Evolutionary conservation across 2,797 vertebrate genomes (phyloP).

Genomic region (Parauchenoglanis punctatus): DNA sequence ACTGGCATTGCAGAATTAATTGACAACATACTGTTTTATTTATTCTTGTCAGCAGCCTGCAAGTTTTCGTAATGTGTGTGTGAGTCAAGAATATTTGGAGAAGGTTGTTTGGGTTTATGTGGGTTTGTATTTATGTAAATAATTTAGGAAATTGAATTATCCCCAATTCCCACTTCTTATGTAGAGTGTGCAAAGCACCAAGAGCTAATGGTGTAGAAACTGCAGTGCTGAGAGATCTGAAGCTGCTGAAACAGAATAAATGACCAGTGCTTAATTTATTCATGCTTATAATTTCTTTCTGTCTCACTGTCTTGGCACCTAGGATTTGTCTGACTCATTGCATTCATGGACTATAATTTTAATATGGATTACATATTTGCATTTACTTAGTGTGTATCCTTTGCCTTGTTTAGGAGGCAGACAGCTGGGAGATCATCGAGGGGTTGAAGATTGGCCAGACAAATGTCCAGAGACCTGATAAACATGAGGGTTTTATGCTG

Average conservation of each 20-base stretch:
- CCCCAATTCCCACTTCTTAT: neutral
- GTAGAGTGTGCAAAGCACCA: neutral
- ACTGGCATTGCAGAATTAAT: neutral
- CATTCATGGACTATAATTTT: neutral
- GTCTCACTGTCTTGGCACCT: neutral
- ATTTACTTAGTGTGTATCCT: slow-evolving; percentile 29
- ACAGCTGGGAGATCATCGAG: slow-evolving; percentile 99
- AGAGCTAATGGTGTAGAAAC: slow-evolving; percentile 7
- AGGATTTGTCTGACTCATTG: neutral
- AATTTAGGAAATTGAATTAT: neutral
- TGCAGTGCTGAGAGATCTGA: neutral
- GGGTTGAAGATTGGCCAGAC: slow-evolving; percentile 97
- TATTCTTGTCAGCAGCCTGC: neutral
- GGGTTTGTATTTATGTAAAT: neutral
- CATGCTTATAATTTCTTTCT: neutral
- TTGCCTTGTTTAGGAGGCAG: slow-evolving; percentile 82
- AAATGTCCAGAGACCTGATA: slow-evolving; percentile 94
- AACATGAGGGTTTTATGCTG: slow-evolving; percentile 98
- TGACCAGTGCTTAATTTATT: slow-evolving; percentile 26
- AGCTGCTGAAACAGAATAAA: slow-evolving; percentile 16
- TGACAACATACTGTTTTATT: neutral
- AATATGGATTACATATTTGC: slow-evolving; percentile 24
- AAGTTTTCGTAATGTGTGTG: neutral
- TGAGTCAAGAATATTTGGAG: neutral
- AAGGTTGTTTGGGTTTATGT: neutral